phyloP scores from a whole-genome alignment of 2,888 invertebrate genomes.

The Andrena bicolor region DNA sequence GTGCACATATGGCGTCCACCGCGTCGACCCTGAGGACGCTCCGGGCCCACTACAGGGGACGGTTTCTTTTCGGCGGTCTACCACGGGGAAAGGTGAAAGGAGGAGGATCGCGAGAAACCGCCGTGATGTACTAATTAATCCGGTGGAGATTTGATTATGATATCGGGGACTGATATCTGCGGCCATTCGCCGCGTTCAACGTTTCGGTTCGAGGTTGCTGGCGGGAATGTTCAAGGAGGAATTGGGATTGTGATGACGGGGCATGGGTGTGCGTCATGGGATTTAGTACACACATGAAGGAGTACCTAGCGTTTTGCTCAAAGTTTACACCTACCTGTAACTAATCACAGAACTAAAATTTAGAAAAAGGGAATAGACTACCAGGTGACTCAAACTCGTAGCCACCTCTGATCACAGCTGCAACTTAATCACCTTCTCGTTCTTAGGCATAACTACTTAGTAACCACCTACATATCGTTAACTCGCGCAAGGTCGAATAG shows the following conservation, averaged over 20 bases:
- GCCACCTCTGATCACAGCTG: too few species aligned
- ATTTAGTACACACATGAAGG: too few species aligned
- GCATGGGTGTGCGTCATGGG: too few species aligned
- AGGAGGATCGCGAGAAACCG: constrained; percentile 25
- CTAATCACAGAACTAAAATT: too few species aligned
- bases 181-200: neutral
- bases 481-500: constrained; percentile 3
- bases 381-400: too few species aligned
- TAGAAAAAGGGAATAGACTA: too few species aligned
- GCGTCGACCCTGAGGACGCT: constrained; percentile 44
- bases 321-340: too few species aligned
- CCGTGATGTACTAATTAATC: constrained; percentile 54
- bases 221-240: neutral
- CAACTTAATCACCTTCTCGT: too few species aligned
- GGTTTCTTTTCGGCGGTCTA: neutral
- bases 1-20: constrained; percentile 57
- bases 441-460: too few species aligned
- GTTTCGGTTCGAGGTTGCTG: neutral
- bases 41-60: constrained; percentile 46
- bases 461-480: too few species aligned
- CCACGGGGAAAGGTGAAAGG: neutral
- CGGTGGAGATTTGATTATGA: constrained; percentile 39
- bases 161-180: neutral
- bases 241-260: too few species aligned
- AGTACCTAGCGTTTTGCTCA: too few species aligned